Evolutionary conservation across 2,888 invertebrate species (phyloP).

Genomic region (Ernsta delagoae): DNA sequence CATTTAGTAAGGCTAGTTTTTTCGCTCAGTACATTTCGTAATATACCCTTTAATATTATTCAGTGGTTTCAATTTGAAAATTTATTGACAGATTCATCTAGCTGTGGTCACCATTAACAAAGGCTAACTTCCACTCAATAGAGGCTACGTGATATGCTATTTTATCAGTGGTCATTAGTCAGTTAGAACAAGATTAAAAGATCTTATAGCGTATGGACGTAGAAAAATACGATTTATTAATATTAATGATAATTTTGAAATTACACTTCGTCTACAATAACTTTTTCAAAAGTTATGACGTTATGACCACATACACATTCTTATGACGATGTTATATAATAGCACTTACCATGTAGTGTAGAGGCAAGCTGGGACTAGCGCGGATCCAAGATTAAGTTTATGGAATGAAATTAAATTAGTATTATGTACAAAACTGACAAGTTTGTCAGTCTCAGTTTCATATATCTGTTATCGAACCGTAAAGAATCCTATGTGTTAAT

Average conservation of each 20-base stretch:
- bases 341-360: too few species aligned
- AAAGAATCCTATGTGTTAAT: too few species aligned
- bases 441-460: too few species aligned
- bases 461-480: too few species aligned
- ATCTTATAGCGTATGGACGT: not conserved
- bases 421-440: too few species aligned
- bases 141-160: conserved; percentile 1
- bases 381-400: too few species aligned
- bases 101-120: conserved; percentile 2
- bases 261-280: not conserved
- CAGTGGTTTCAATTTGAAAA: not conserved
- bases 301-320: not conserved
- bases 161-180: not conserved
- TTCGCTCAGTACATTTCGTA: not conserved
- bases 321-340: too few species aligned
- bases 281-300: not conserved
- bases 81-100: not conserved
- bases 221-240: not conserved
- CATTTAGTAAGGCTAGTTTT: not conserved
- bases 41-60: not conserved
- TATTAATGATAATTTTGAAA: not conserved
- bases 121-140: conserved; percentile 8
- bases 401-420: too few species aligned
- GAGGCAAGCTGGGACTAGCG: too few species aligned
- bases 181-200: not conserved